A percentile compares a stretch with the other conserved stretches of the same genome.
Conservation (phyloP, 92 coral and sea anemone species). For the Porites evermanni region DNA sequence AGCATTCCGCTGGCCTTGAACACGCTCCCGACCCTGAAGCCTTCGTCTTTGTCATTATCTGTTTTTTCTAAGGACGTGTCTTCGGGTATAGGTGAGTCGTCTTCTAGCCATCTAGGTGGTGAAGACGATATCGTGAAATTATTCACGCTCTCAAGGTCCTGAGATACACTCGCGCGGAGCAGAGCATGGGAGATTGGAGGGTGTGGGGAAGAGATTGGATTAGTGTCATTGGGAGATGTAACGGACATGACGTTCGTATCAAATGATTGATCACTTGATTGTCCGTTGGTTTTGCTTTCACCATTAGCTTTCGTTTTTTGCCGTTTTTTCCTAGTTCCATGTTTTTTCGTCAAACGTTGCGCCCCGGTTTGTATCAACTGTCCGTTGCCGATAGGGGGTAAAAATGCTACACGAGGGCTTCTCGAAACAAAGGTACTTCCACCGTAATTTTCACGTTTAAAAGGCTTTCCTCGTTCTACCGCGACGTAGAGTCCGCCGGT, state of each 20-base stretch:
- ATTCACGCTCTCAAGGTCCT: conserved; percentile 10
- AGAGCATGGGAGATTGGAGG: not conserved
- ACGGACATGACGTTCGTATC: conserved; percentile 5
- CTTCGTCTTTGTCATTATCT: conserved; percentile 9
- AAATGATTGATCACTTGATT: conserved; percentile 20
- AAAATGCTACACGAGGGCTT: conserved; percentile 11
- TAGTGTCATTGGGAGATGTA: not conserved
- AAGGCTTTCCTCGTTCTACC: conserved; percentile 61
- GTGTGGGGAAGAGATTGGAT: conserved; percentile 5
- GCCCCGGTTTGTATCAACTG: conserved; percentile 22
- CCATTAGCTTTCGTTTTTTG: not conserved
- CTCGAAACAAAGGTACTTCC: not conserved
- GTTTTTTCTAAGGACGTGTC: not conserved
- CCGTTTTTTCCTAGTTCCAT: not conserved
- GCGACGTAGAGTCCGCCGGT: conserved; percentile 61
- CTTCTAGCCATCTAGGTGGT: conserved; percentile 39
- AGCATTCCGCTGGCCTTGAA: conserved; percentile 66
- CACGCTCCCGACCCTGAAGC: conserved; percentile 27
- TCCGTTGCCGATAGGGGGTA: conserved; percentile 45
- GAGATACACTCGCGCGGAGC: conserved; percentile 8
- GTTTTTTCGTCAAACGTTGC: not conserved
- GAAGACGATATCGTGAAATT: conserved; percentile 36
- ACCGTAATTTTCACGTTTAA: conserved; percentile 63
- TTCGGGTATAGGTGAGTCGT: conserved; percentile 23
- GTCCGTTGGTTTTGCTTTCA: not conserved